Evolutionary conservation across 2,113 vertebrate species (phyloP), one percentile per base, ranked within the genome.

Genomic region (Rhinoptilus africanus): DNA sequence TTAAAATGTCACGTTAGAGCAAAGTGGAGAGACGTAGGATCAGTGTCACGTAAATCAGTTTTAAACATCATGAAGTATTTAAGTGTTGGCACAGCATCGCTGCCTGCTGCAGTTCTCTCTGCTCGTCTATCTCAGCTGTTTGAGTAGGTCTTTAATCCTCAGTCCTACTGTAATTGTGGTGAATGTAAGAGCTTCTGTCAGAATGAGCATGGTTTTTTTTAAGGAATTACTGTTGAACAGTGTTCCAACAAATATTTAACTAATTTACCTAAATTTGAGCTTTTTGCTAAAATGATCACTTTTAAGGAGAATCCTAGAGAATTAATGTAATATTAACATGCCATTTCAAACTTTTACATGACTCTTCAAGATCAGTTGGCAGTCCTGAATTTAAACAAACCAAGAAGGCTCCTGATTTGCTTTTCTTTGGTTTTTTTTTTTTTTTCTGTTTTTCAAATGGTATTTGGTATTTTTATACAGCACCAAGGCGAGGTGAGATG

Each of bases 91-190:
- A 18, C 37, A 60, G 3, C 24, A 4, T 5, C 21, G 50, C 77
- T 84, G 53, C 72, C 37, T 88, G n/a, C 66, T 89, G 77, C 79
- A 48, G 47, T 79, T 89, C 47, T 80, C 45, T 67, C 24, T 83
- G 83, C 87, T 80, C 5, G 2, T 68, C 41, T 34, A 41, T 66
- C 48, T 43, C 64, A 6, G 23, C 47, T 74, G 13, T 56, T 95
- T 59, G 60, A 86, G 35, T 15, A 83, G 74, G 50, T 62, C 53
- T 78, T 89, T 75, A 56, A 62, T 80, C 72, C 84, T 86, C 41
- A 34, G 17, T 90, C 90, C 56, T 74, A 4, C 4, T 54, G 60
- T 85, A 67, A 62, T 27, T 75, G 68, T 41, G 48, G 45, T 41
- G 47, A 92, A 43, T 54, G 23, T 8, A 84, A 77, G 57, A 73